A percentile compares a stretch with the other conserved stretches of the same genome.
phyloP scores from a whole-genome alignment of 2,888 invertebrate species.

The Scaptomyza caliginosa region DNA sequence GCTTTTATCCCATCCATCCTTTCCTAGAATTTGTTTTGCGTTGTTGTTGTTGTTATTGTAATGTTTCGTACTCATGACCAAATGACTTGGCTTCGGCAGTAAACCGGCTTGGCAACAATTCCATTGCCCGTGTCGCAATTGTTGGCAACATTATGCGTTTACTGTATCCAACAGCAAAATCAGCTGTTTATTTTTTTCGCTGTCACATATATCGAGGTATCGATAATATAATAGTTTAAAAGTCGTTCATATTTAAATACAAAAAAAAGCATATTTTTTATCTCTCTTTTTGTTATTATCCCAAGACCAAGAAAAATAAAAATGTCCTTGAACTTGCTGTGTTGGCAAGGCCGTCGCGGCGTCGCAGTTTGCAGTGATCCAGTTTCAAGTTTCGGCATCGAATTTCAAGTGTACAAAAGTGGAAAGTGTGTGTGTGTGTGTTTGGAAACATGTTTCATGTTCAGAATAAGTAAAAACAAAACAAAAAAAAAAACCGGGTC shows the following conservation, averaged over 20 bases:
- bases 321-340: slow-evolving; percentile 34
- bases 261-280: no score
- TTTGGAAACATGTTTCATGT: slow-evolving; percentile 14
- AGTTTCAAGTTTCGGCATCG: slow-evolving; percentile 31
- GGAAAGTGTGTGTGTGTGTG: background rate
- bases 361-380: slow-evolving; percentile 19
- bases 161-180: slow-evolving; percentile 29
- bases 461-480: background rate
- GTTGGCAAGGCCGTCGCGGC: slow-evolving; percentile 23
- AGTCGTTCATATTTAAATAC: background rate
- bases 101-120: slow-evolving; percentile 48
- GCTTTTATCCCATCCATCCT: background rate
- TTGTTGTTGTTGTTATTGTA: slow-evolving; percentile 30
- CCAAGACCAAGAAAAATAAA: background rate
- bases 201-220: slow-evolving; percentile 18
- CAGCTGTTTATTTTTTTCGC: slow-evolving; percentile 39
- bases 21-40: slow-evolving; percentile 7
- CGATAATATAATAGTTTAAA: slow-evolving; percentile 14
- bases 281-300: background rate
- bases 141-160: slow-evolving; percentile 34
- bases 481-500: slow-evolving; percentile 25
- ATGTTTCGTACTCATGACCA: slow-evolving; percentile 37
- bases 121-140: slow-evolving; percentile 21
- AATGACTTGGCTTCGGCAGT: slow-evolving; percentile 39
- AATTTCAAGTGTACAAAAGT: slow-evolving; percentile 39